Evolutionary conservation across 2,888 invertebrate species (phyloP).

Genomic region (Octodonta nipae): DNA sequence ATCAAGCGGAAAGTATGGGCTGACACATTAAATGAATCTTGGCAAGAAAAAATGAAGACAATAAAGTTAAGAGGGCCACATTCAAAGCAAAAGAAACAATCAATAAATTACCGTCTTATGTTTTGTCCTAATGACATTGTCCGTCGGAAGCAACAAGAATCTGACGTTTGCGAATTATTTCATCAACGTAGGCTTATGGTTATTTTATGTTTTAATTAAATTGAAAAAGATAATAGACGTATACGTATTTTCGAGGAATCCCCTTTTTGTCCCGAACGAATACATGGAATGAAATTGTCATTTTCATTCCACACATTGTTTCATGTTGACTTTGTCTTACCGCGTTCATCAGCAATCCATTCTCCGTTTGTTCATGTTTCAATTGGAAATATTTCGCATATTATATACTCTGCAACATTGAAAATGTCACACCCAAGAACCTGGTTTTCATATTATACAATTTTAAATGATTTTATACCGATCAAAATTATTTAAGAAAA

Average conservation of each 20-base stretch:
- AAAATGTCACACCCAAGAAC: too few species aligned
- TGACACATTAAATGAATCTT: too few species aligned
- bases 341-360: too few species aligned
- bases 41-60: too few species aligned
- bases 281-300: constrained; percentile 31
- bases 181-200: constrained; percentile 25
- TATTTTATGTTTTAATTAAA: constrained; percentile 35
- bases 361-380: constrained; percentile 13
- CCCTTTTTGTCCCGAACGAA: constrained; percentile 20
- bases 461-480: too few species aligned
- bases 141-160: constrained; percentile 15
- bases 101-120: constrained; percentile 10
- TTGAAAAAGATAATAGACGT: constrained; percentile 30
- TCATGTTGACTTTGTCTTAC: constrained; percentile 12
- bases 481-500: too few species aligned
- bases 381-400: constrained; percentile 16
- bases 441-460: too few species aligned
- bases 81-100: too few species aligned
- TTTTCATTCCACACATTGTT: constrained; percentile 29
- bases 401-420: constrained; percentile 20
- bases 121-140: constrained; percentile 17
- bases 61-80: too few species aligned
- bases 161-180: constrained; percentile 21
- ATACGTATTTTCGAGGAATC: constrained; percentile 22
- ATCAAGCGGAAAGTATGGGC: too few species aligned